phyloP scores from a whole-genome alignment of 2,113 vertebrate genomes.

The Pipra filicauda region DNA sequence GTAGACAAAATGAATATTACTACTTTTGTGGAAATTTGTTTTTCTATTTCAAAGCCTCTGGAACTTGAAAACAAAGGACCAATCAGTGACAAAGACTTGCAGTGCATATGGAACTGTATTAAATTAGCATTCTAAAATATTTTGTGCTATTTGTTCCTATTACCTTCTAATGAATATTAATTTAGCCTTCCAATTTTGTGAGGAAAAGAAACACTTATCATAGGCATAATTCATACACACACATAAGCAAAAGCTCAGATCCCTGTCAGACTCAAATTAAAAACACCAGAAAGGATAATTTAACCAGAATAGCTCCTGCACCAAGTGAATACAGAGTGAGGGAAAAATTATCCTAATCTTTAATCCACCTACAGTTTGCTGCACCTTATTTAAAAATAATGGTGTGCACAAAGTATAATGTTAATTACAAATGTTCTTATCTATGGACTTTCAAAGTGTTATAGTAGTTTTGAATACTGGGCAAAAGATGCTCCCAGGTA shows the following conservation, averaged over 20 bases:
- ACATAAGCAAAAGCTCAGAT: background rate
- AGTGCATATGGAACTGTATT: background rate
- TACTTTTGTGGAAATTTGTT: background rate
- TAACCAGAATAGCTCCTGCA: background rate
- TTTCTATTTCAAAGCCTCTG: background rate
- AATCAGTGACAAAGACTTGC: background rate
- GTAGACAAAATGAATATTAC: background rate
- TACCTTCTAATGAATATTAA: conserved; percentile 14
- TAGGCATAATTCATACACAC: background rate
- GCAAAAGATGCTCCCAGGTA: background rate
- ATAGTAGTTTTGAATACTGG: background rate
- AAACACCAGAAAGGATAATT: conserved; percentile 32
- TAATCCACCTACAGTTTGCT: background rate
- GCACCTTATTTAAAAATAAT: background rate
- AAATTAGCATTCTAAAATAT: background rate
- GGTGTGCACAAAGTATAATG: background rate
- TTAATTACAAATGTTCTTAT: background rate
- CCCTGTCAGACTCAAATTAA: conserved; percentile 20
- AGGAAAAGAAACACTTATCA: background rate
- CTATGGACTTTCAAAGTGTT: background rate
- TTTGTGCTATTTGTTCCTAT: background rate
- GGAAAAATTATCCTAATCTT: background rate
- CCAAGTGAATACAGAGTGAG: background rate
- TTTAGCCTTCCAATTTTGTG: background rate
- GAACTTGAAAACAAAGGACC: background rate